Percentiles rank a stretch among this genome's conserved stretches.
phyloP scores from a whole-genome alignment of 2,113 vertebrate genomes.

The Clarias gariepinus region DNA sequence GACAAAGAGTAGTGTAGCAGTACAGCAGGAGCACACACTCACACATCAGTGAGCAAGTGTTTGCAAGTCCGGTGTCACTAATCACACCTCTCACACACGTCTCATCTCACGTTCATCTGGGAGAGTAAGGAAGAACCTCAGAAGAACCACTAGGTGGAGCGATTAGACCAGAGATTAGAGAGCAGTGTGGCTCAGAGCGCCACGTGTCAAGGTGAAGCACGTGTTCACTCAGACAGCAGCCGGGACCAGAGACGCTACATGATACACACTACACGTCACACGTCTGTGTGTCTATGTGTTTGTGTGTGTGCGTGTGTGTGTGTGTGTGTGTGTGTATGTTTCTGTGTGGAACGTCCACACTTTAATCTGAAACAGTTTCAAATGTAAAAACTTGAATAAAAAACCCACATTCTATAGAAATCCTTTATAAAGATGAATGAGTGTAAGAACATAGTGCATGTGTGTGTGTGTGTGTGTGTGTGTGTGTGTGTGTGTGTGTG shows the following conservation, averaged over 20 bases:
- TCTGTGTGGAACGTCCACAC: neutral
- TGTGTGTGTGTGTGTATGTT: neutral
- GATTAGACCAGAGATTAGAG: neutral
- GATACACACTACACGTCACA: too few species aligned
- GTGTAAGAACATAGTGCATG: neutral
- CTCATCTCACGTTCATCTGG: neutral
- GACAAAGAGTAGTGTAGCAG: neutral
- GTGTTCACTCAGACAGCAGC: neutral
- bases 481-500: neutral
- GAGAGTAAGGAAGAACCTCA: neutral
- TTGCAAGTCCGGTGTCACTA: neutral
- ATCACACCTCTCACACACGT: neutral
- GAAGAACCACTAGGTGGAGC: neutral
- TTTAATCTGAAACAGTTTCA: neutral
- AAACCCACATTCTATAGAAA: neutral
- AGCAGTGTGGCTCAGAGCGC: neutral
- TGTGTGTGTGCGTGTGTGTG: neutral
- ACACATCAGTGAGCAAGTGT: neutral
- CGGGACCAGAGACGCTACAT: neutral
- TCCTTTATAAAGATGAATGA: neutral
- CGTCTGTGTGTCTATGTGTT: too few species aligned
- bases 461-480: neutral
- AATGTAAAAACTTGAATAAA: neutral
- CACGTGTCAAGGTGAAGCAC: neutral
- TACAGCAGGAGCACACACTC: too few species aligned